Conservation (phyloP, 2,797 vertebrate genomes). For the Pygocentrus nattereri region DNA sequence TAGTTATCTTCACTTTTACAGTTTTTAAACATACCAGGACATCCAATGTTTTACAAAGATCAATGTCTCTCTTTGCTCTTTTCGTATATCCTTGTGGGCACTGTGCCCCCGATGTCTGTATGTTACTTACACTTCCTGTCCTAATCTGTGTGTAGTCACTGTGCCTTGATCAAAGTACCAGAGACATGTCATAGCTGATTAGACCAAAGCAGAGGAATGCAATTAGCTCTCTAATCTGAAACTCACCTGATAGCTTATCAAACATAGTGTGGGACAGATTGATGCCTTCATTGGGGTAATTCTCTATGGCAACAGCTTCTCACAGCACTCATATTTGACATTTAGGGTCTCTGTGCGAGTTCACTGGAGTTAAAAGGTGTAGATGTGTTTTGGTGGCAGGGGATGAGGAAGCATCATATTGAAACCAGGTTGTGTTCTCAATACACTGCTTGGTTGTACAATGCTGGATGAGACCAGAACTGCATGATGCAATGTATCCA, state of each 20-base stretch:
- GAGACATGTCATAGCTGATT: slow-evolving; percentile 3
- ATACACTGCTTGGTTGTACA: no score
- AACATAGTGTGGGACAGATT: neutral
- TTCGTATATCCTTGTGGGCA: neutral
- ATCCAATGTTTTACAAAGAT: neutral
- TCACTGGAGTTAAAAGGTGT: neutral
- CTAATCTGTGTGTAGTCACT: neutral
- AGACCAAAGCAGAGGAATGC: slow-evolving; percentile 24
- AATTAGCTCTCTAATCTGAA: slow-evolving; percentile 48
- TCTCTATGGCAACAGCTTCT: neutral
- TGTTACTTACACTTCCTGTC: neutral
- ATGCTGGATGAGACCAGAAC: no score
- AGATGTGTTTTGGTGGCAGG: neutral
- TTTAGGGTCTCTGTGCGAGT: neutral
- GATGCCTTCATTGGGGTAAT: slow-evolving; percentile 4
- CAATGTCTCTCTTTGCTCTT: neutral
- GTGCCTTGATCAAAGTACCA: slow-evolving; percentile 30
- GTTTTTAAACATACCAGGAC: neutral
- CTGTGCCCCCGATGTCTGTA: slow-evolving; percentile 14
- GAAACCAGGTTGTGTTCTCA: no score
- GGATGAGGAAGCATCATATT: no score
- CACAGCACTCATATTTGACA: neutral
- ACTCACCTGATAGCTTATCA: slow-evolving; percentile 35
- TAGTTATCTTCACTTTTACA: neutral
- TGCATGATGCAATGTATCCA: neutral